These are phyloP conservation scores for Campoplex nolae DNA, from an alignment of 2,888 invertebrate species.

Conservation along the genomic window DNA sequence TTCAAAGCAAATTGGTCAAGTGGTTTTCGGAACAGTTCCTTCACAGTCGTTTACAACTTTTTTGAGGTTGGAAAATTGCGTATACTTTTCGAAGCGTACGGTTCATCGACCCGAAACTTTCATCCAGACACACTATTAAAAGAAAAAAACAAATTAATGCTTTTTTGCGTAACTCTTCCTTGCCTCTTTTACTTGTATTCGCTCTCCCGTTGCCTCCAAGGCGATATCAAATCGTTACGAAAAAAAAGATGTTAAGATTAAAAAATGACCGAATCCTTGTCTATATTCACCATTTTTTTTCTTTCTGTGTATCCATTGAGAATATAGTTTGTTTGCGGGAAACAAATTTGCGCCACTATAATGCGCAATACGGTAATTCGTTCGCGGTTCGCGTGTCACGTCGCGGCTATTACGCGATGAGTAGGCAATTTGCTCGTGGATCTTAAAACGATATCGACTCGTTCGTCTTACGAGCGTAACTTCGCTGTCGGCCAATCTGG, in stretches of 20 bases:
- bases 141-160: too few species aligned
- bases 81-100: too few species aligned
- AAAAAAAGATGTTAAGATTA: neutral
- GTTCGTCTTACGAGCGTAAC: conserved; percentile 61
- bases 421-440: conserved; percentile 81
- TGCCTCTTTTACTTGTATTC: too few species aligned
- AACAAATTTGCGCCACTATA: conserved; percentile 23
- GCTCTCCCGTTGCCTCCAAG: neutral
- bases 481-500: conserved; percentile 77
- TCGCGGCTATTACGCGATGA: conserved; percentile 82
- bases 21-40: too few species aligned
- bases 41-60: too few species aligned
- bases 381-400: conserved; percentile 73
- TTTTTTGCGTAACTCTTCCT: too few species aligned
- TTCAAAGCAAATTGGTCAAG: too few species aligned
- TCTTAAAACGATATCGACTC: conserved; percentile 73
- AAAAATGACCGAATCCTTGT: neutral
- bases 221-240: neutral
- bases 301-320: neutral
- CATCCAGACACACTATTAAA: too few species aligned
- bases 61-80: too few species aligned
- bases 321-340: conserved; percentile 21
- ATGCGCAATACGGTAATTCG: conserved; percentile 57
- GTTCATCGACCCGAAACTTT: too few species aligned
- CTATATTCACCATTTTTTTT: neutral